Evolutionary conservation across 2,797 vertebrate species (phyloP).

Genomic region (Vireo griseus): DNA sequence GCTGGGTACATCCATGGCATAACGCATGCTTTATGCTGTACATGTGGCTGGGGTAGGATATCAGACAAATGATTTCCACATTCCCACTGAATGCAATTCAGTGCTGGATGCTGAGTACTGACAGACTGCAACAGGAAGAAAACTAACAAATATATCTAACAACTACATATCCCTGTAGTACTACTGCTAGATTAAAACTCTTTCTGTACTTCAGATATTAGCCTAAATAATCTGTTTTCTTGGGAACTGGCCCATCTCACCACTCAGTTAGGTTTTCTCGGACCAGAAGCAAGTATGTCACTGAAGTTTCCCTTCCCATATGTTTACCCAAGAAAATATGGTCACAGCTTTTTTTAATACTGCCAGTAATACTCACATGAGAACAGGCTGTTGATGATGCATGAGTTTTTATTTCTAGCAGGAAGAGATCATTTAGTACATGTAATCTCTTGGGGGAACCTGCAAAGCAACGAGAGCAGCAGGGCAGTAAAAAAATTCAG

Average conservation of each 20-base stretch:
- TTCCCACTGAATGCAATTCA: background rate
- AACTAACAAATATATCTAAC: background rate
- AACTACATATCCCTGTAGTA: background rate
- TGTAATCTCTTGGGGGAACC: background rate
- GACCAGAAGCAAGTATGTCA: background rate
- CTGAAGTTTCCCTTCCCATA: background rate
- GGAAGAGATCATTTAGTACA: background rate
- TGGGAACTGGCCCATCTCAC: background rate
- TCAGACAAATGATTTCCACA: background rate
- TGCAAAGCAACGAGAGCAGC: background rate
- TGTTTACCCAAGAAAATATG: background rate
- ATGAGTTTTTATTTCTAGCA: background rate
- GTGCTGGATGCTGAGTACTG: background rate
- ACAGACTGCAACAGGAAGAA: background rate
- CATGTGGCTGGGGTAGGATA: background rate
- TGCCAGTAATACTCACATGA: background rate
- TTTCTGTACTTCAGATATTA: background rate
- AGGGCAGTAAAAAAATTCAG: background rate
- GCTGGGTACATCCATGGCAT: background rate
- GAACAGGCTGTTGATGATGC: background rate
- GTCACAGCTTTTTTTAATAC: background rate
- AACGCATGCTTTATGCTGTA: background rate
- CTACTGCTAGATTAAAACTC: background rate
- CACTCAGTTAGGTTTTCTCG: background rate
- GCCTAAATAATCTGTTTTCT: background rate